Conservation (phyloP, 2,797 vertebrate genomes). For the Falco biarmicus region DNA sequence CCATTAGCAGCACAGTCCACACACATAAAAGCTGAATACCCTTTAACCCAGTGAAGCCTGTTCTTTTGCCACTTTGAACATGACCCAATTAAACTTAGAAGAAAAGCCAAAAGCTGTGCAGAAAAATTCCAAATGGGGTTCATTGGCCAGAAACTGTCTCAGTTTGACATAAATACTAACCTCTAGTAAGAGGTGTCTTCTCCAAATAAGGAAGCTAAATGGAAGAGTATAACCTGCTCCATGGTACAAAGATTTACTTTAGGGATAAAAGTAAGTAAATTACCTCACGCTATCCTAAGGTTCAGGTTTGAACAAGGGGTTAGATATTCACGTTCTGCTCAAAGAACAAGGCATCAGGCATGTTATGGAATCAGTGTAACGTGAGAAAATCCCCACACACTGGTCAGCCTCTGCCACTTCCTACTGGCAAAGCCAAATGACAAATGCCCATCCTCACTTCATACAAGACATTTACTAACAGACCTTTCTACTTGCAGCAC, state of each 20-base stretch:
- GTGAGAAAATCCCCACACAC: accelerated
- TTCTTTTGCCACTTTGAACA: neutral
- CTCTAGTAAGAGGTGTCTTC: neutral
- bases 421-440: neutral
- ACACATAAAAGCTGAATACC: neutral
- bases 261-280: neutral
- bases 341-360: neutral
- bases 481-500: neutral
- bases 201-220: neutral
- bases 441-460: neutral
- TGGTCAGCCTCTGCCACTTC: neutral
- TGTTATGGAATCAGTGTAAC: accelerated
- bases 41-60: neutral
- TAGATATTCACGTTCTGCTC: neutral
- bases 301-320: neutral
- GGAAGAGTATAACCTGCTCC: neutral
- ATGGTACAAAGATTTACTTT: neutral
- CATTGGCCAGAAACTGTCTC: neutral
- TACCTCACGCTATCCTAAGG: neutral
- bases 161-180: neutral
- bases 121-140: neutral
- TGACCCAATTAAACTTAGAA: neutral
- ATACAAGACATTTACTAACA: neutral
- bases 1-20: neutral
- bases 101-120: neutral